Conservation (phyloP, 2,797 vertebrate species). For the Microctenopoma lineatum region DNA sequence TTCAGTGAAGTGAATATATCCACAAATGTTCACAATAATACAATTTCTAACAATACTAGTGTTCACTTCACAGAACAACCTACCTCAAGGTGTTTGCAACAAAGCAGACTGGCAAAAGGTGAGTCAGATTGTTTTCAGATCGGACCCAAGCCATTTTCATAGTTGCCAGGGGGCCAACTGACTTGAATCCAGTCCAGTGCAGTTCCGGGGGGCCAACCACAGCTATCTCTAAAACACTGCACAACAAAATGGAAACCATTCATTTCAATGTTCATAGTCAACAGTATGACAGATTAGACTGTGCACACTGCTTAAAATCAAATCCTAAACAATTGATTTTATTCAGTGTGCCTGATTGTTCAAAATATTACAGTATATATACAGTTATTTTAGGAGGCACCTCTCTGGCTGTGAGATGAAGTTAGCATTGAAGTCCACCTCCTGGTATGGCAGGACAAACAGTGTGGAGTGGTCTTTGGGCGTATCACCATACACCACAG, state of each 20-base stretch:
- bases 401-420: slow-evolving; percentile 61
- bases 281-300: too few relatives aligned
- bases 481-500: slow-evolving; percentile 42
- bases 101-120: slow-evolving; percentile 77
- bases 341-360: too few relatives aligned
- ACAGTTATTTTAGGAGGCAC: slow-evolving; percentile 38
- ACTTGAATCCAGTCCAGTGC: slow-evolving; percentile 45
- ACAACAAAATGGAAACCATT: neutral
- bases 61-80: neutral
- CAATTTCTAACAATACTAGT: too few relatives aligned
- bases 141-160: slow-evolving; percentile 73
- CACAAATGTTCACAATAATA: too few relatives aligned
- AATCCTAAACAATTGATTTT: too few relatives aligned
- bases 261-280: neutral
- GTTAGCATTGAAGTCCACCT: slow-evolving; percentile 51
- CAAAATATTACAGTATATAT: too few relatives aligned
- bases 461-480: slow-evolving; percentile 39
- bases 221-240: slow-evolving; percentile 75
- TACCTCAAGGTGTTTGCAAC: slow-evolving; percentile 76
- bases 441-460: slow-evolving; percentile 67
- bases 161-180: slow-evolving; percentile 32
- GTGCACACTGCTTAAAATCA: too few relatives aligned
- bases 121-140: slow-evolving; percentile 63
- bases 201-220: slow-evolving; percentile 78
- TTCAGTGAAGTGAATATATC: too few relatives aligned